Conservation (phyloP, 2,888 invertebrate species). For the Brachycybe producta region DNA sequence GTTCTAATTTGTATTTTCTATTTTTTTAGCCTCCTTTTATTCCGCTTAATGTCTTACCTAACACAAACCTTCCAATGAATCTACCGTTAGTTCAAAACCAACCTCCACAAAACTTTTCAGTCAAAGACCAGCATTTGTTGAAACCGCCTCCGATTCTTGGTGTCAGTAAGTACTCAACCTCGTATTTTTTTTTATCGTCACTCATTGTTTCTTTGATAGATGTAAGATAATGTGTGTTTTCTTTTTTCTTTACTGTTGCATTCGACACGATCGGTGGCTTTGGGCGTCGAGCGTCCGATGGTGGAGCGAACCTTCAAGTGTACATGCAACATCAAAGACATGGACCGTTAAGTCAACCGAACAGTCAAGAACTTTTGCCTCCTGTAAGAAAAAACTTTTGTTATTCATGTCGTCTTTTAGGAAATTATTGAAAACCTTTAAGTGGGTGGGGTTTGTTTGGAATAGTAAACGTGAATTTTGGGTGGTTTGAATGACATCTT, state of each 20-base stretch:
- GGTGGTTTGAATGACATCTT: too few species aligned
- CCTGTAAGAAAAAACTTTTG: slow-evolving; percentile 19
- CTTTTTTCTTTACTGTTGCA: slow-evolving; percentile 4
- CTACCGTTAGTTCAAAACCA: slow-evolving; percentile 70
- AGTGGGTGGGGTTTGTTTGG: too few species aligned
- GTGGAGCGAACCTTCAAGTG: slow-evolving; percentile 80
- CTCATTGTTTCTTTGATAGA: slow-evolving; percentile 1
- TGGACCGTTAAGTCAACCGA: slow-evolving; percentile 43
- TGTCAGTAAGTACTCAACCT: slow-evolving; percentile 32
- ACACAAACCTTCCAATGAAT: slow-evolving; percentile 71
- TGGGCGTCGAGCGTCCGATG: slow-evolving; percentile 85
- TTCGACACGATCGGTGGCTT: slow-evolving; percentile 26
- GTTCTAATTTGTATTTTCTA: background rate
- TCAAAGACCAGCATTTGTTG: slow-evolving; percentile 82
- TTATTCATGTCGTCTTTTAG: background rate
- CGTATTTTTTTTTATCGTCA: background rate
- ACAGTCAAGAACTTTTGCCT: slow-evolving; percentile 37
- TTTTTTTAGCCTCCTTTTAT: slow-evolving; percentile 13
- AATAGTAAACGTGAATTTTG: too few species aligned
- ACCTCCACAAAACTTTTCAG: slow-evolving; percentile 69
- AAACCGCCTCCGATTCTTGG: slow-evolving; percentile 81
- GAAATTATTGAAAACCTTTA: too few species aligned
- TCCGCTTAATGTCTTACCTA: slow-evolving; percentile 44
- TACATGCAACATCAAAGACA: slow-evolving; percentile 44
- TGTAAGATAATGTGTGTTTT: background rate